Evolutionary conservation across 2,113 vertebrate genomes (phyloP), one percentile per base, ranked within the genome.

Genomic region (Ciconia maguari): DNA sequence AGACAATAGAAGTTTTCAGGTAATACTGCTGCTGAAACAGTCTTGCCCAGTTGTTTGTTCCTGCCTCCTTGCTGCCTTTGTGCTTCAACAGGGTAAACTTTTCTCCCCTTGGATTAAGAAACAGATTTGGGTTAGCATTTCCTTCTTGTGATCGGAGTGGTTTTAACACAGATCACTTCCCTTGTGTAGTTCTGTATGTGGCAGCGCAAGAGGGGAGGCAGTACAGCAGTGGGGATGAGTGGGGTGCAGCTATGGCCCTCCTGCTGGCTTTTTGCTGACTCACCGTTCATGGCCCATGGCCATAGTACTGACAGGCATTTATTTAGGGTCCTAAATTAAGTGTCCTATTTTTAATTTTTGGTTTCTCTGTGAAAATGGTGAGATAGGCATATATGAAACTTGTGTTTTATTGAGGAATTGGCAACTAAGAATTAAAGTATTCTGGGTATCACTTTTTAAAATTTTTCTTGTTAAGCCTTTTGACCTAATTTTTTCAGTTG

Each of bases 271-370:
- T 79, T 68, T 92, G 68, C 83, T 78, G 46, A 58, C 71, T 92
- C 30, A 21, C 46, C 3, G 0, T 41, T 70, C 7, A 2, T 54
- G 32, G 17, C 30, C 41, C 8, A 4, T 10, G 32, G n/a, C 29
- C 0, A 0, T 58, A 62, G 52, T 62, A 21, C 20, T 62, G 38
- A 32, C 19, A 38, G 51, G 19, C 30, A n/a, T 34, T 44, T 70
- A 38, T n/a, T 49, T 62, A 69, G 6, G 5, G 14, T 26, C 41
- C 25, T 70, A 52, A 66, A 48, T 78, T 25, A 55, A 64, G 26
- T 46, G 29, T 38, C 49, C 8, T 62, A 5, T 6, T 41, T 79
- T 66, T 26, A 42, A 77, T 74, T 57, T 57, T 70, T 58, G 1
- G 24, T 49, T 89, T 81, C 10, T 69, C 18, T 22, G 4, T 83